Evolutionary conservation across 2,888 invertebrate genomes (phyloP), one percentile per base, ranked within the genome.

Genomic region (Ophioninae sp.): DNA sequence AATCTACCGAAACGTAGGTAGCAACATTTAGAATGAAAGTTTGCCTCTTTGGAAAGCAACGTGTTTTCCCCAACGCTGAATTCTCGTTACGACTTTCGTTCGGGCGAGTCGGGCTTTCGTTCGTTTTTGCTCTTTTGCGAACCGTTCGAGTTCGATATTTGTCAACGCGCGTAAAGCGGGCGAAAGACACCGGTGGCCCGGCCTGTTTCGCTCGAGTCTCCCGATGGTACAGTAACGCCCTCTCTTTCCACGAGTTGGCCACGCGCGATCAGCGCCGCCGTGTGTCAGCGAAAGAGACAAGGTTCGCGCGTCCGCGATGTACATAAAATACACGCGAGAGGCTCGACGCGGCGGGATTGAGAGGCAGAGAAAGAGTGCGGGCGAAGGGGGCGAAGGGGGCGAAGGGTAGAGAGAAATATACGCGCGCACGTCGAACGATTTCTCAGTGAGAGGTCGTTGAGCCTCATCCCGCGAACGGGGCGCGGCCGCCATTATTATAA

Each of bases 401-500:
- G n/a, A n/a, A n/a, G n/a, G n/a, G n/a, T n/a, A n/a, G n/a, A n/a
- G n/a, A n/a, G 59, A 69, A 65, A 87, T 81, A 73, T 79, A 83
- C 68, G 85, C 44, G 51, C 67, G 13, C 67, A 85, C 86, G 88
- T 89, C 89, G 90, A 90, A 90, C 90, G 89, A 91, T 91, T 90
- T 89, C 90, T 89, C 89, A 86, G 87, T 63, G 83, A 86, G 91
- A 91, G 91, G 91, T 91, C 91, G 89, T 91, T 92, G 91, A 91
- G 91, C 91, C 87, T 90, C 88, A 89, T 89, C 89, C 90, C 90
- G 90, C 89, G 91, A 89, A 87, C 88, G 88, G 88, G 89, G 88
- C 87, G 87, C 87, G 90, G 90, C 88, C 87, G 88, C 90, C 90
- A 89, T 90, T 89, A 89, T 90, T 89, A 89, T 79, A 85, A 85